Evolutionary conservation across 2,113 vertebrate species (phyloP).

Genomic region (Paedocypris sp.): DNA sequence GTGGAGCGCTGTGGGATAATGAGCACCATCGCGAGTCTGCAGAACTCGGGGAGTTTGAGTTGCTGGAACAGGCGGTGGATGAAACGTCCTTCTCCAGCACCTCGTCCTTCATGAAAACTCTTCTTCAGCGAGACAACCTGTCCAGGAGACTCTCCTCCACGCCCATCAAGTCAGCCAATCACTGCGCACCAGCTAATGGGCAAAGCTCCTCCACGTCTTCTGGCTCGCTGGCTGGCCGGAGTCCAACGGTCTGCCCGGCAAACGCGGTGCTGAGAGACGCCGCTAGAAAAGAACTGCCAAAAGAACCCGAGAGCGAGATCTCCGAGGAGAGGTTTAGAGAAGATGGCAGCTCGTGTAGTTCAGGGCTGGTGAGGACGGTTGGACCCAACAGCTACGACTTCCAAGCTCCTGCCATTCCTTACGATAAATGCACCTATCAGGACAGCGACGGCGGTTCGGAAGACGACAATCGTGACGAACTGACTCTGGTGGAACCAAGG

Average conservation of each 20-base stretch:
- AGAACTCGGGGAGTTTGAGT: conserved; percentile 91
- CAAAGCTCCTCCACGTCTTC: not conserved
- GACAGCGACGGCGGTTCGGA: conserved; percentile 38
- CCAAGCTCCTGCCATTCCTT: conserved; percentile 36
- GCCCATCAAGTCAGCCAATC: conserved; percentile 67
- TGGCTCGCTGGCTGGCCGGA: too few relatives aligned
- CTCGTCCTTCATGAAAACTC: conserved; percentile 75
- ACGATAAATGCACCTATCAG: conserved; percentile 56
- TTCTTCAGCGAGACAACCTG: conserved; percentile 14
- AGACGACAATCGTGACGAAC: conserved; percentile 36
- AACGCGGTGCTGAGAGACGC: not conserved
- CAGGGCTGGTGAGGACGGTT: conserved; percentile 35
- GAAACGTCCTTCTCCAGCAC: conserved; percentile 94
- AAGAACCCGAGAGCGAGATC: not conserved
- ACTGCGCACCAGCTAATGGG: not conserved
- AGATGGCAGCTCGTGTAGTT: conserved; percentile 35
- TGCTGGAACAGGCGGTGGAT: conserved; percentile 85
- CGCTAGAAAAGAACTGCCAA: not conserved
- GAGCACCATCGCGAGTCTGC: conserved; percentile 70
- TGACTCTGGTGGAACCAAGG: conserved; percentile 45
- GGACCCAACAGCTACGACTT: conserved; percentile 38
- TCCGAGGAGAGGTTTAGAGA: conserved; percentile 9
- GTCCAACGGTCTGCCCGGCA: not conserved
- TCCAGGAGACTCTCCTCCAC: conserved; percentile 80
- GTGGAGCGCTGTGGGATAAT: conserved; percentile 68